A percentile compares a stretch with the other conserved stretches of the same genome.
These are phyloP conservation scores for Lepidurus packardi DNA, from an alignment of 1,140 invertebrate species.

Conservation along the genomic window DNA sequence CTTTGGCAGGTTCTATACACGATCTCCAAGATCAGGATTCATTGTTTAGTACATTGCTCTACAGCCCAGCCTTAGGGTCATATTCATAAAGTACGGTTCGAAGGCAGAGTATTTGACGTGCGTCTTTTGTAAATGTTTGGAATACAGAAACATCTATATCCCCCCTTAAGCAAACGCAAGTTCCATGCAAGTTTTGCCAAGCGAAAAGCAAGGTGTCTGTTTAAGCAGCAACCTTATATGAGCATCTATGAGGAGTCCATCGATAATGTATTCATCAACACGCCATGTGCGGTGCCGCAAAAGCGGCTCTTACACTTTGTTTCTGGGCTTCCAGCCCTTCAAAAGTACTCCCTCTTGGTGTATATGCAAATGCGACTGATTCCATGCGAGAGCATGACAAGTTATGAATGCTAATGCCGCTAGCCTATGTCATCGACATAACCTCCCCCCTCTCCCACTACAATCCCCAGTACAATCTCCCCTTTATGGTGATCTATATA, in stretches of 20 bases:
- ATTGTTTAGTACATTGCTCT: not conserved
- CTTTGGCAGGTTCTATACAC: not conserved
- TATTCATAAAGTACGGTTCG: not conserved
- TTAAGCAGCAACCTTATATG: not conserved
- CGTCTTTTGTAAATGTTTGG: too few species aligned
- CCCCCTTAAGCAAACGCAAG: too few species aligned
- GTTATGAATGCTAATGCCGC: conserved; percentile 14
- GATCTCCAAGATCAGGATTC: not conserved
- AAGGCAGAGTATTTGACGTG: too few species aligned
- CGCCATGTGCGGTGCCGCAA: not conserved
- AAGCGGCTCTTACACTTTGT: not conserved
- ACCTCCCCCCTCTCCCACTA: not conserved
- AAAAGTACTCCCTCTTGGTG: not conserved
- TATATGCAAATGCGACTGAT: not conserved
- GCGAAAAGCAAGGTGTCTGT: not conserved
- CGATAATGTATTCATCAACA: conserved; percentile 10
- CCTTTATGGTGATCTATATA: too few species aligned
- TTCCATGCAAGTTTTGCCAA: too few species aligned
- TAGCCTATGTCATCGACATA: not conserved
- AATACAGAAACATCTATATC: too few species aligned
- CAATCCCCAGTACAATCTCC: too few species aligned
- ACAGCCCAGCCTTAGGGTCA: not conserved
- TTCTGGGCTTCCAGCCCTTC: not conserved
- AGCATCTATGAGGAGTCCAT: not conserved
- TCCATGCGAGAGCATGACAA: conserved; percentile 17